These are phyloP conservation scores for Erythrocercus mccallii DNA, from an alignment of 2,113 vertebrate species.

Conservation along the genomic window DNA sequence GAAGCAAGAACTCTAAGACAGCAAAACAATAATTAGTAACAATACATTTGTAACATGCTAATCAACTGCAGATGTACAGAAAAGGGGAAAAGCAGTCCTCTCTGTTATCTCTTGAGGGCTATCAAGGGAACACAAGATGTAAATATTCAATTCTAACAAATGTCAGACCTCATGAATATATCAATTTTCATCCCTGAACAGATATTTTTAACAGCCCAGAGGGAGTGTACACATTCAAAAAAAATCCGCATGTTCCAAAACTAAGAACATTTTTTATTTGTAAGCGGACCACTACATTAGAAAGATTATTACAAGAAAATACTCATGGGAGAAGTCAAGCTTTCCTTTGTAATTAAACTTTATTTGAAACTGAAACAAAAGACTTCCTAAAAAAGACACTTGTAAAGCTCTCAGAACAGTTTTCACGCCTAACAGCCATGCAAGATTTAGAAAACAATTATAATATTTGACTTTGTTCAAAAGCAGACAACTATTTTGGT, in stretches of 20 bases:
- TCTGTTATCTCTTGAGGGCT: not conserved
- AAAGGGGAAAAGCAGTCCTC: not conserved
- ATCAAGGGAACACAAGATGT: conserved; percentile 5
- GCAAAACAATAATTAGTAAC: not conserved
- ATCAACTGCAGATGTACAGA: not conserved
- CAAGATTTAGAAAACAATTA: not conserved
- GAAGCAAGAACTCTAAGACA: not conserved
- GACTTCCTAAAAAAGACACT: not conserved
- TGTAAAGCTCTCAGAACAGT: not conserved
- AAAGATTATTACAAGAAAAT: conserved; percentile 41
- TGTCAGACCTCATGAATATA: conserved; percentile 17
- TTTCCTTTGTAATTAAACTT: conserved; percentile 62
- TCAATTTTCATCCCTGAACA: conserved; percentile 40
- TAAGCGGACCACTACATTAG: not conserved
- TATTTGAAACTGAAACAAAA: conserved; percentile 49
- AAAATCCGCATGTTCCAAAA: not conserved
- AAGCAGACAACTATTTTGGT: not conserved
- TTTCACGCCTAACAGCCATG: not conserved
- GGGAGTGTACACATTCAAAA: not conserved
- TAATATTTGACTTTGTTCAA: not conserved
- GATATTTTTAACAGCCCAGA: conserved; percentile 4
- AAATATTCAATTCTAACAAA: conserved; percentile 49
- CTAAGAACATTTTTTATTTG: conserved; percentile 4
- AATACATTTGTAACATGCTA: not conserved
- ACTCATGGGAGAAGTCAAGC: not conserved